These are phyloP conservation scores for Chaenocephalus aceratus DNA, from an alignment of 2,113 vertebrate genomes.

Conservation along the genomic window DNA sequence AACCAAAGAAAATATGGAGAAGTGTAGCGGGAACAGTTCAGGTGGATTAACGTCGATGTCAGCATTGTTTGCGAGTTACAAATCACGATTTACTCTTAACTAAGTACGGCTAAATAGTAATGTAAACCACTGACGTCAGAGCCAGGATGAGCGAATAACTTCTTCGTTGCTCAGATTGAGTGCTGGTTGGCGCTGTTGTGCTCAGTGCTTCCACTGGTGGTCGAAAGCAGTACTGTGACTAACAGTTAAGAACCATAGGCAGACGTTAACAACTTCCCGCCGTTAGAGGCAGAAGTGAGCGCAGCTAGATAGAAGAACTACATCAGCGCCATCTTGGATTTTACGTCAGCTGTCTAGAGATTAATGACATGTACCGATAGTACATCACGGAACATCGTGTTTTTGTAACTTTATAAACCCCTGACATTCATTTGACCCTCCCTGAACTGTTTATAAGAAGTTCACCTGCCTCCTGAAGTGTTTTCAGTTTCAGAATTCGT, in stretches of 20 bases:
- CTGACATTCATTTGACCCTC: rapidly evolving
- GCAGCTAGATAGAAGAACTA: not conserved
- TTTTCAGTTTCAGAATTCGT: too few species aligned
- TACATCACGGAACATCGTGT: too few species aligned
- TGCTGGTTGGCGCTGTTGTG: not conserved
- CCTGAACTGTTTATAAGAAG: not conserved
- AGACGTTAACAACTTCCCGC: not conserved
- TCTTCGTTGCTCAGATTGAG: not conserved
- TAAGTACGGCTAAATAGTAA: not conserved
- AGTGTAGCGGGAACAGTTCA: not conserved
- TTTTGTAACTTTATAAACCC: not conserved
- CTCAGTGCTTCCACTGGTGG: not conserved
- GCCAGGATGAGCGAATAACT: not conserved
- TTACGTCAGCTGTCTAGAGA: not conserved
- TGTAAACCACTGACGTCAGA: not conserved
- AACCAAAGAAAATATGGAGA: not conserved
- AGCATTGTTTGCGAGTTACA: not conserved
- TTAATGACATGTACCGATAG: not conserved
- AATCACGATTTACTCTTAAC: not conserved
- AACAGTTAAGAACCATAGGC: too few species aligned
- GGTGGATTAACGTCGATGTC: not conserved
- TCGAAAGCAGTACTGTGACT: not conserved
- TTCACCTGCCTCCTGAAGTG: rapidly evolving
- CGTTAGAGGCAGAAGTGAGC: not conserved
- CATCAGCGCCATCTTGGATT: slow-evolving; percentile 1